Base-by-base conservation (phyloP, 2,888 invertebrate genomes). In the Nasonia oneida region DNA sequence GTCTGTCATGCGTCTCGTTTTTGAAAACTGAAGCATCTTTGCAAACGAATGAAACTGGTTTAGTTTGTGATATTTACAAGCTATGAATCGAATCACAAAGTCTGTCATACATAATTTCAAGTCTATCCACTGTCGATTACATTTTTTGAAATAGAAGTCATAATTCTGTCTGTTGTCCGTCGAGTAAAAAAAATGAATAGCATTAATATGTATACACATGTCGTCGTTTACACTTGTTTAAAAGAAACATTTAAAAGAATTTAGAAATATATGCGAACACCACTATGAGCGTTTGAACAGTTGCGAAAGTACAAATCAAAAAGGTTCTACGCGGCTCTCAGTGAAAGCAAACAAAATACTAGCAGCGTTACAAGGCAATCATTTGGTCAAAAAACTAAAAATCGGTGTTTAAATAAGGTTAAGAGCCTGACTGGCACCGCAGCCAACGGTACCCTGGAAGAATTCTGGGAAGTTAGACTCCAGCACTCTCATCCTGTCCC, bases 391-490 rank as follows among this genome's bases (percentile, higher is more conserved):
- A 12, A 12, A 3, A 12, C 12, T 47, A 47, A 12, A 47, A 47
- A 12, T 47, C 47, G 47, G 39, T 73, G 33, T 73, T 47, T 89
- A 91, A 84, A 94, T 91, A 3, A 92, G 70, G 1, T 91, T 91
- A 73, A 95, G 91, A 75, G 95, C 94, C 90, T 95, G 95, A 67
- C 95, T 94, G 70, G 95, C 95, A 2, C 95, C 95, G 89, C 95
- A 95, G 39, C 96, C 96, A 64, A 95, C 95, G 33, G 94, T 95
- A 87, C 95, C 94, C 87, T 95, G 94, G 91, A 96, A 94, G 89
- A 94, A 96, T 92, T 96, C 95, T 1, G 94, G 95, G 92, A 96
- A 96, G 91, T 96, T 96, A 89, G 95, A 95, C 90, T 96, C 95
- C 86, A 96, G 90, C 0, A 95, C 94, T 77, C 95, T 93, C 94